phyloP scores from a whole-genome alignment of 2,888 invertebrate genomes.

The Plagodis pulveraria region DNA sequence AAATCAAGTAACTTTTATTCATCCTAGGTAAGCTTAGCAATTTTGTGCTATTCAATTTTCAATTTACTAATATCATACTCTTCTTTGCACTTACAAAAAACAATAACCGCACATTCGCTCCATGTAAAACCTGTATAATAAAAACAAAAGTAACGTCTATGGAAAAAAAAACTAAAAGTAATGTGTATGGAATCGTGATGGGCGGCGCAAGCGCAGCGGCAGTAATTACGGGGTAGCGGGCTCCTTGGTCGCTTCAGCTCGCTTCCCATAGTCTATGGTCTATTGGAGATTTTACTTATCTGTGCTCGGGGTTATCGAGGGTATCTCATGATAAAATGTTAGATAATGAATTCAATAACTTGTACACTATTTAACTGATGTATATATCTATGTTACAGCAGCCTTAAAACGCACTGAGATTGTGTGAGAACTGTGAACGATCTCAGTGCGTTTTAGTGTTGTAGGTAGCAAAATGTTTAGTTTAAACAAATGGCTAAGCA shows the following conservation, averaged over 20 bases:
- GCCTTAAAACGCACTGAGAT: not conserved
- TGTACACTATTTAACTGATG: too few relatives aligned
- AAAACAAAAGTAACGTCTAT: conserved; percentile 50
- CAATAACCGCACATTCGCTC: conserved; percentile 34
- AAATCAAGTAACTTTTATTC: too few relatives aligned
- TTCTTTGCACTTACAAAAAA: conserved; percentile 21
- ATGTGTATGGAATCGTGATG: conserved; percentile 56
- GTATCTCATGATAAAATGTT: conserved; percentile 12
- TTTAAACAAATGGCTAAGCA: too few relatives aligned
- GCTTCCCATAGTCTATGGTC: conserved; percentile 33
- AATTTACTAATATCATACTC: conserved; percentile 8
- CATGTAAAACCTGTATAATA: conserved; percentile 39
- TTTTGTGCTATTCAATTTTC: not conserved
- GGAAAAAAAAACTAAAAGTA: conserved; percentile 49
- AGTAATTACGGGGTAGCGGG: conserved; percentile 68
- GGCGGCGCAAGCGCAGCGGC: conserved; percentile 69
- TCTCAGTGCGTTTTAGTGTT: too few relatives aligned
- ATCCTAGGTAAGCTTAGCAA: too few relatives aligned
- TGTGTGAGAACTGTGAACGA: not conserved
- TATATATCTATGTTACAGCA: too few relatives aligned
- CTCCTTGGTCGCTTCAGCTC: conserved; percentile 35
- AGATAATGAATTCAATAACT: conserved; percentile 1
- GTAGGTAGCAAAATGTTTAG: too few relatives aligned
- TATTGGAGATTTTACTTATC: conserved; percentile 33
- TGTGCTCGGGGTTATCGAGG: conserved; percentile 38